Conservation (phyloP, 2,888 invertebrate genomes). For the Cephus pulcher region DNA sequence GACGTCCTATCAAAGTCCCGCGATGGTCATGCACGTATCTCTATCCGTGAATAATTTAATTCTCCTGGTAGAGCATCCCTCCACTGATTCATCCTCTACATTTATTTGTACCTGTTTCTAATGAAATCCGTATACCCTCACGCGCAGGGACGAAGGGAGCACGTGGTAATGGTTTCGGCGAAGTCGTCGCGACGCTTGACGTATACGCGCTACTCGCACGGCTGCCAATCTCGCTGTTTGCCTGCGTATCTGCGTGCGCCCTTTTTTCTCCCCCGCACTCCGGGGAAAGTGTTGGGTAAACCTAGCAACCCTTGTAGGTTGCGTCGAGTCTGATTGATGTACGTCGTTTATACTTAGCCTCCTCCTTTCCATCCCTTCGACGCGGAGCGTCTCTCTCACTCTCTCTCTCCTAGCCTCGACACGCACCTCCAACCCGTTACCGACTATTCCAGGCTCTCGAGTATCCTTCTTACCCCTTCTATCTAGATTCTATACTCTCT, state of each 20-base stretch:
- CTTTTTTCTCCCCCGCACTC: not conserved
- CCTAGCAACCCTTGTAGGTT: slow-evolving; percentile 21
- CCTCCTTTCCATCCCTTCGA: not conserved
- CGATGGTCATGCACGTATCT: not conserved
- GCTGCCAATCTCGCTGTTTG: not conserved
- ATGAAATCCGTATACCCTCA: not conserved
- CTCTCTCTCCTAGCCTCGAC: not conserved
- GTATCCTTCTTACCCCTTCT: not conserved
- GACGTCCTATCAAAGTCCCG: not conserved
- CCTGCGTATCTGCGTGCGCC: not conserved
- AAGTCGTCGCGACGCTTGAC: not conserved
- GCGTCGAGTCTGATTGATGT: slow-evolving; percentile 32
- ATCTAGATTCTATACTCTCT: not conserved
- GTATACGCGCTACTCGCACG: not conserved
- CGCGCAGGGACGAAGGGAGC: no score
- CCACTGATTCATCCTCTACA: not conserved
- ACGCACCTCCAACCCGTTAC: not conserved
- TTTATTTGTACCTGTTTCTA: not conserved
- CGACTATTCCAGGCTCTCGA: not conserved
- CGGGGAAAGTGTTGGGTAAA: not conserved
- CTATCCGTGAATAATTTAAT: not conserved
- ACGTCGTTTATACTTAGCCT: slow-evolving; percentile 7
- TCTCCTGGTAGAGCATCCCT: not conserved
- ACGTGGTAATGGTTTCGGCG: not conserved
- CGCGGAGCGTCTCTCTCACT: not conserved